Evolutionary conservation across 2,888 invertebrate species (phyloP), one percentile per base, ranked within the genome.

Genomic region (Drosophila silvestris): DNA sequence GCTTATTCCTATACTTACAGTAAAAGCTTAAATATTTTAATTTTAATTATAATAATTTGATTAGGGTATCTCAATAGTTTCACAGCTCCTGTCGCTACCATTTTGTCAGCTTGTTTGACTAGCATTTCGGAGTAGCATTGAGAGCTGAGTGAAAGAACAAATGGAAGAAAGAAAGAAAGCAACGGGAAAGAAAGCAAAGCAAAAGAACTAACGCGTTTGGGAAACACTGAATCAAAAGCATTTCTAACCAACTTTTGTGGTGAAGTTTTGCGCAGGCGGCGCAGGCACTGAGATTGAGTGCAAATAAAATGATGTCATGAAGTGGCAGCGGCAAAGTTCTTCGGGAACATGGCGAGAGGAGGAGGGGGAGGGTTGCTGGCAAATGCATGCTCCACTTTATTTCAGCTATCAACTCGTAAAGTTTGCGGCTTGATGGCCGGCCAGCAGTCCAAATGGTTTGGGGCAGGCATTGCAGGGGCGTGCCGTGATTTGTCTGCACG

Each of bases 221-320:
- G 58, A 68, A 79, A 57, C 79, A 79, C 65, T 74, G 79, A 85
- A 85, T 83, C 81, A 83, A 88, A 83, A 84, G 89, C 84, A 88
- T 85, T 85, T 85, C 85, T 83, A 85, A 71, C 81, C 83, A 85
- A 85, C 73, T 88, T 80, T 79, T 70, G 70, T 66, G 52, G 83
- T 58, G 68, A 74, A 82, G 80, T 75, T 77, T 81, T 74, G 65
- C 58, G 67, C 74, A 74, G 82, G 59, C 66, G 65, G 74, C 72
- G 52, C 61, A 67, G 58, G 77, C 47, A 81, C 88, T 89, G 86
- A 88, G 88, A 90, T 88, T 88, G 90, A 88, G 88, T 88, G 88
- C 88, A 88, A 88, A 88, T 88, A 89, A 88, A 88, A 88, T 89
- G 88, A 89, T 89, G 89, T 83, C 85, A 77, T 87, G 85, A 89